phyloP scores from a whole-genome alignment of 2,797 vertebrate genomes.

The Tokudaia muenninki region DNA sequence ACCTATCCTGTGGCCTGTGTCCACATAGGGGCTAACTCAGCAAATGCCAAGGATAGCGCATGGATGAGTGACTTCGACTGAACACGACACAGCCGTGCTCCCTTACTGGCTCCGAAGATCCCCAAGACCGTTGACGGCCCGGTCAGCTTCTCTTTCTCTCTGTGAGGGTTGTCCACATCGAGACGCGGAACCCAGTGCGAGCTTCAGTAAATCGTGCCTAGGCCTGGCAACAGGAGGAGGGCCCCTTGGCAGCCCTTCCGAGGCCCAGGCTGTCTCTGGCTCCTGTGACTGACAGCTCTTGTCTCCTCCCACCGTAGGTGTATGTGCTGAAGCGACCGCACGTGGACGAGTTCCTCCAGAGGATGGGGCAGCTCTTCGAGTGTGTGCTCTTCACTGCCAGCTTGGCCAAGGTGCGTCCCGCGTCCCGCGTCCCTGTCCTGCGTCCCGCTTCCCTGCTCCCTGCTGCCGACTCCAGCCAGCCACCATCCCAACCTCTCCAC shows the following conservation, averaged over 20 bases:
- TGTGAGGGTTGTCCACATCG: background rate
- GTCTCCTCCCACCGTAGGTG: conserved; percentile 89
- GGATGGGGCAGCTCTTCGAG: conserved; percentile 98
- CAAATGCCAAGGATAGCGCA: background rate
- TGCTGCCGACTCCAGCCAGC: background rate
- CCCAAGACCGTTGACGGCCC: fast-evolving
- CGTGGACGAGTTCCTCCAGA: conserved; percentile 98
- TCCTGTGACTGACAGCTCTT: background rate
- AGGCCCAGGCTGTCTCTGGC: background rate
- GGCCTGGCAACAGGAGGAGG: background rate
- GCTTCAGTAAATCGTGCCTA: background rate
- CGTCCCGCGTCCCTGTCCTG: conserved; percentile 72
- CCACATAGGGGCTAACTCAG: background rate
- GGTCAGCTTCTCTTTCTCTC: background rate
- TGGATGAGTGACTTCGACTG: background rate
- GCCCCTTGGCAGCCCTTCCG: background rate
- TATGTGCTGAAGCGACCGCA: conserved; percentile 98
- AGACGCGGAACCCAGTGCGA: background rate
- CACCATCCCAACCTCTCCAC: background rate
- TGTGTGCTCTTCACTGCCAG: conserved; percentile 99
- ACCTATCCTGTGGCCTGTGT: background rate
- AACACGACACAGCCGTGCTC: background rate
- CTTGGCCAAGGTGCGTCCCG: conserved; percentile 94
- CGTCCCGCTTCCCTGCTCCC: background rate
- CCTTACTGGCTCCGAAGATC: background rate